Conservation (phyloP, 2,113 vertebrate species). For the Menura novaehollandiae region DNA sequence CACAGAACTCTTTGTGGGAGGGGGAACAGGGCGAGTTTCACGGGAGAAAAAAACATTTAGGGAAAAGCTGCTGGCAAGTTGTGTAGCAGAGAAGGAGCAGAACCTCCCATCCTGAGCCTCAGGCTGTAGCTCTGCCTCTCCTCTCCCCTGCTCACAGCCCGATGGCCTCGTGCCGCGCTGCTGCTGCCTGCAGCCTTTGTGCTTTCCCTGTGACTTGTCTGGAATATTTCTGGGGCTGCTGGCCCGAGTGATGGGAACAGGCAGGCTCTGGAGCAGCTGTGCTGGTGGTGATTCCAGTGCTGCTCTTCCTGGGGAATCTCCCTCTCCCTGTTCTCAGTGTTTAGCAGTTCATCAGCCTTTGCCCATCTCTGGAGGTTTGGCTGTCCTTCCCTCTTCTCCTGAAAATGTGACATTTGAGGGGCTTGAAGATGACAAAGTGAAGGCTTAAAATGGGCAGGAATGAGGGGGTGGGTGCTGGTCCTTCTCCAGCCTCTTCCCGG, state of each 20-base stretch:
- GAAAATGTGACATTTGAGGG: neutral
- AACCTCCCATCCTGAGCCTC: neutral
- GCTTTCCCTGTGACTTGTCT: neutral
- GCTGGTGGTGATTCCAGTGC: neutral
- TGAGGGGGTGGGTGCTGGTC: no score
- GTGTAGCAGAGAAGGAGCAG: neutral
- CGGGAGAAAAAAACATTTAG: rapidly evolving
- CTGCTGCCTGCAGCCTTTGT: neutral
- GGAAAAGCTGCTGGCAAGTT: neutral
- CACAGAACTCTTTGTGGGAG: neutral
- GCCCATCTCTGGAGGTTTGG: rapidly evolving
- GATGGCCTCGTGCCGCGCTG: neutral
- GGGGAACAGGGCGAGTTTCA: neutral
- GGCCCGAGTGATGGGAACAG: neutral
- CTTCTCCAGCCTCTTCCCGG: neutral
- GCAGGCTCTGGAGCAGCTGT: neutral
- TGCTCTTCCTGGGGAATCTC: neutral
- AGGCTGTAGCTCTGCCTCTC: neutral
- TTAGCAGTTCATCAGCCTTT: neutral
- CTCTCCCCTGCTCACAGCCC: neutral
- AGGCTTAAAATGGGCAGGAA: neutral
- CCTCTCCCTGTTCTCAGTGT: neutral
- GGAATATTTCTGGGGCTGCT: slow-evolving; percentile 2
- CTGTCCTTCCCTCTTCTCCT: neutral
- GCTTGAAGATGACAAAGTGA: neutral